Evolutionary conservation across 2,888 invertebrate species (phyloP).

Genomic region (Amiota communis): DNA sequence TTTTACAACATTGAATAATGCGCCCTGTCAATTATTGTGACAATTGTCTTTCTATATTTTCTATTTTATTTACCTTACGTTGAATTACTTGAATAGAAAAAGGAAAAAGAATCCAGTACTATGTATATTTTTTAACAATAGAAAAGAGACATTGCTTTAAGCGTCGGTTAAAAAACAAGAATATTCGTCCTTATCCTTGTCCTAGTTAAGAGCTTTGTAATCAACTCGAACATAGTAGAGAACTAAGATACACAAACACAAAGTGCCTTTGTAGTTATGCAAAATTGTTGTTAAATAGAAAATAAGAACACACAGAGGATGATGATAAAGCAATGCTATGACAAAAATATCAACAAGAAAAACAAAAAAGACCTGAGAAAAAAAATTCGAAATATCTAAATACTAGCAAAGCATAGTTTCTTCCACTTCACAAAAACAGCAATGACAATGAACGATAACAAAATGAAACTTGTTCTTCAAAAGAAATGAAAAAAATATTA

Average conservation of each 20-base stretch:
- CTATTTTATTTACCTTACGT: slow-evolving; percentile 11
- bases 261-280: slow-evolving; percentile 9
- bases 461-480: too few species aligned
- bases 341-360: slow-evolving; percentile 39
- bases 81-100: background rate
- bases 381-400: too few species aligned
- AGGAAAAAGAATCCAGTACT: too few species aligned
- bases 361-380: slow-evolving; percentile 29
- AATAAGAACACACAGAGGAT: background rate
- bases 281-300: background rate
- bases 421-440: too few species aligned
- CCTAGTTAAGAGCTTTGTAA: slow-evolving; percentile 13
- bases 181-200: slow-evolving; percentile 29
- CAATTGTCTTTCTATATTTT: slow-evolving; percentile 12
- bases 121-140: too few species aligned
- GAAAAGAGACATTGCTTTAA: too few species aligned
- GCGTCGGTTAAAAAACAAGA: background rate
- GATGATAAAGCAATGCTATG: slow-evolving; percentile 27
- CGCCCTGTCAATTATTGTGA: slow-evolving; percentile 28
- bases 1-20: slow-evolving; percentile 25
- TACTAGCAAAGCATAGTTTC: too few species aligned
- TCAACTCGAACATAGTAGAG: background rate
- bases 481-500: too few species aligned
- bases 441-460: too few species aligned
- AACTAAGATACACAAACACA: background rate